Percentiles rank a stretch among this genome's conserved stretches.
These are phyloP conservation scores for Tachysurus vachellii DNA, from an alignment of 2,113 vertebrate genomes.

Conservation along the genomic window DNA sequence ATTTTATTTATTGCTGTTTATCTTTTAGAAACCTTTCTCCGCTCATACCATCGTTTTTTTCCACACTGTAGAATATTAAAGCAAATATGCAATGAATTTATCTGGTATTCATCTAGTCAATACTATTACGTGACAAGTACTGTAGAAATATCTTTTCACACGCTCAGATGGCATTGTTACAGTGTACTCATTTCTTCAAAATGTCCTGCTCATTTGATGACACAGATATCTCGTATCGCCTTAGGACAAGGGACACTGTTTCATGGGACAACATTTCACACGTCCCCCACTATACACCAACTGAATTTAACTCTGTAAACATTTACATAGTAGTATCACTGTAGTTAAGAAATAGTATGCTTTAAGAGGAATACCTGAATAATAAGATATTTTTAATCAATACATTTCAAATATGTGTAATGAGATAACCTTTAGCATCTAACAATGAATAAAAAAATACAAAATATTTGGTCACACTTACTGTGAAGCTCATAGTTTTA, in stretches of 20 bases:
- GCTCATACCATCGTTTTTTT: not conserved
- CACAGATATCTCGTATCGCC: not conserved
- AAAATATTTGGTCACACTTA: not conserved
- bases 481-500: not conserved
- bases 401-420: not conserved
- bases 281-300: not conserved
- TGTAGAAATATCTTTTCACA: too few species aligned
- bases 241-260: not conserved
- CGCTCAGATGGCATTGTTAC: not conserved
- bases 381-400: not conserved
- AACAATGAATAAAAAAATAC: not conserved
- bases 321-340: not conserved
- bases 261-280: not conserved
- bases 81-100: not conserved
- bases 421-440: not conserved
- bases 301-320: not conserved
- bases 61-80: not conserved
- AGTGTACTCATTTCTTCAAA: not conserved
- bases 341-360: not conserved
- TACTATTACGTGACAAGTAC: not conserved
- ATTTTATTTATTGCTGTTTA: not conserved
- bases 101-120: not conserved
- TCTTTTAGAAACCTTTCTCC: not conserved
- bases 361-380: not conserved
- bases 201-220: not conserved